Percentiles rank a stretch among this genome's conserved stretches.
phyloP scores from a whole-genome alignment of 2,113 vertebrate genomes.

The Paedocypris sp. region DNA sequence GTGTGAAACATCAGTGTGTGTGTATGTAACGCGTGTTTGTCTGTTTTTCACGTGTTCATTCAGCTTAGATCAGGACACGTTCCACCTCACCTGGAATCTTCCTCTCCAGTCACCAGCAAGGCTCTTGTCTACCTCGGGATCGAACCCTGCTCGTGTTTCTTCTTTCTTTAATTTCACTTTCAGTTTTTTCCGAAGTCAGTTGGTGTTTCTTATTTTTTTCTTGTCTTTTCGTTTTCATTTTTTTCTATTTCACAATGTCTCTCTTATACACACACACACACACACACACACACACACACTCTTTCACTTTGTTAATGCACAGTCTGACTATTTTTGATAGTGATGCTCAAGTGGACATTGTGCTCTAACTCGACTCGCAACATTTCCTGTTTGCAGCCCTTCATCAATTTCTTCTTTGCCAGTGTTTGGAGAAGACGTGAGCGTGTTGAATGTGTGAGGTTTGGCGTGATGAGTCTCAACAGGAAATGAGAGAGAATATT shows the following conservation, averaged over 20 bases:
- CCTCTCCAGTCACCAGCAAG: too few species aligned
- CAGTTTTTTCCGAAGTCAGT: neutral
- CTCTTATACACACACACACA: too few species aligned
- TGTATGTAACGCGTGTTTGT: conserved; percentile 13
- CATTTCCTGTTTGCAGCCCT: neutral
- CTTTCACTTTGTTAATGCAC: too few species aligned
- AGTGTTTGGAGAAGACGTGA: conserved; percentile 1
- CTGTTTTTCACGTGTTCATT: conserved; percentile 32
- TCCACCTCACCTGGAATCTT: conserved; percentile 33
- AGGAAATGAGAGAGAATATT: neutral
- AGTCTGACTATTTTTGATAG: too few species aligned
- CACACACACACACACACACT: too few species aligned
- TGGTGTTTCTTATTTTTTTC: too few species aligned
- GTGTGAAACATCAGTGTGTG: conserved; percentile 1
- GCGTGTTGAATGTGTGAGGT: neutral
- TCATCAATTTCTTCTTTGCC: neutral
- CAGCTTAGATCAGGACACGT: conserved; percentile 34
- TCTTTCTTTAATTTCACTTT: conserved; percentile 26
- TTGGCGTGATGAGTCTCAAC: neutral
- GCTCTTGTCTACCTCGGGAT: too few species aligned
- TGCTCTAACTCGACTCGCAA: neutral
- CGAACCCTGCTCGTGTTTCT: too few species aligned
- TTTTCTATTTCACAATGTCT: too few species aligned
- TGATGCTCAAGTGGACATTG: too few species aligned
- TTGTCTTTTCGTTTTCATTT: too few species aligned